phyloP scores from a whole-genome alignment of 2,888 invertebrate species.

The Phanerotoma sp. region DNA sequence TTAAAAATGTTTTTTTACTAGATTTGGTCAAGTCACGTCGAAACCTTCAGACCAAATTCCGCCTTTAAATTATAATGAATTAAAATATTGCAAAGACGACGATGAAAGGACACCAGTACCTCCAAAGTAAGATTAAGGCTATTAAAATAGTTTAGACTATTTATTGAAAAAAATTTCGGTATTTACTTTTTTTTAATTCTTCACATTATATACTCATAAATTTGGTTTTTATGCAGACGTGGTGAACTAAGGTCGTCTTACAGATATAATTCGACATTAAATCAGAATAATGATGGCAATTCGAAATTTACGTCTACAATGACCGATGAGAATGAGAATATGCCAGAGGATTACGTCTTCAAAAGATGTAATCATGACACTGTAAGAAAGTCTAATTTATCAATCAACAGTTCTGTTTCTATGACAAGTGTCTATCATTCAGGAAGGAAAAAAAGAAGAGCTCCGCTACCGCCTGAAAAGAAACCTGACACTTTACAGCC shows the following conservation, averaged over 20 bases:
- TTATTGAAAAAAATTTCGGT: conserved; percentile 5
- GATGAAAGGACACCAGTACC: conserved; percentile 45
- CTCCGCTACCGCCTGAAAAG: conserved; percentile 62
- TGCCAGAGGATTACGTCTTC: conserved; percentile 46
- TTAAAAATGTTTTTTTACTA: conserved; percentile 20
- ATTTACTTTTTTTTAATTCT: background rate
- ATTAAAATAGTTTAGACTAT: background rate
- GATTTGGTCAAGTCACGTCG: conserved; percentile 50
- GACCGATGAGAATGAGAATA: conserved; percentile 50
- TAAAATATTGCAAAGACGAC: conserved; percentile 32
- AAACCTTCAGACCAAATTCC: conserved; percentile 46
- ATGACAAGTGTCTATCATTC: conserved; percentile 58
- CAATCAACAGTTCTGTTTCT: conserved; percentile 51
- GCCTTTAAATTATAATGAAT: conserved; percentile 40
- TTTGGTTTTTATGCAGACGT: conserved; percentile 36
- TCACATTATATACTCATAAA: too few relatives aligned
- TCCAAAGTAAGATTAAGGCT: conserved; percentile 37
- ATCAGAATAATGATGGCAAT: conserved; percentile 22
- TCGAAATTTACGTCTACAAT: conserved; percentile 34
- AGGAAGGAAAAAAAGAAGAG: conserved; percentile 66
- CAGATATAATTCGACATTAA: conserved; percentile 29
- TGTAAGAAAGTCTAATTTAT: conserved; percentile 50
- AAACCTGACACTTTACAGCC: conserved; percentile 37
- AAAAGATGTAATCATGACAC: conserved; percentile 48
- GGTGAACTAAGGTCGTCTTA: conserved; percentile 46